Evolutionary conservation across 2,797 vertebrate species (phyloP), one percentile per base, ranked within the genome.

Genomic region (Discoglossus pictus): DNA sequence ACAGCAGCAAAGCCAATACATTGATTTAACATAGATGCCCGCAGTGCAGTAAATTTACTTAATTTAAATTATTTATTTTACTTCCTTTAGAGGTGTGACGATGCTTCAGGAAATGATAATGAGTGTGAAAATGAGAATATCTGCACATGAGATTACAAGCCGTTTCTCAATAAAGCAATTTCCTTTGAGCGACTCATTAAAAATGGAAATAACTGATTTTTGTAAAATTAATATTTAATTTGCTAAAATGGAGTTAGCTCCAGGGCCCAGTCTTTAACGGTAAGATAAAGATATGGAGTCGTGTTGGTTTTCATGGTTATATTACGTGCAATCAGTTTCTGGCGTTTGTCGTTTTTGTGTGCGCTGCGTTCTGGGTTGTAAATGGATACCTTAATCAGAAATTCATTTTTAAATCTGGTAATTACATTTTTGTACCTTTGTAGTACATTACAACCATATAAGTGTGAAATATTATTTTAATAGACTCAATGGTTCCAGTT

Each of bases 1-100:
- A 27, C 27, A 51, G 25, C 11, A 31, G 15, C 31, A 40, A 43
- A 44, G 18, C 15, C 39, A 4, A 54, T 46, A 55, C 25, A 53
- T 53, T 39, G 20, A 48, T 34, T 58, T 24, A 7, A 24, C 16
- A 67, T 27, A 67, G 13, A 51, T 51, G 13, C 44, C 31, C 20
- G 23, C 2, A 58, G 23, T 35, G 16, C n/a, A 42, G 42, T 51
- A 25, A 40, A 60, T 46, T 6, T 65, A 35, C 34, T 46, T 25
- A 23, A 46, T 16, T 51, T 13, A 51, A 46, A 46, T 36, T 1
- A 55, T 46, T 17, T 47, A 24, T 44, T 55, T 65, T 16, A 20
- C 15, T n/a, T 35, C 21, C 31, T 38, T 40, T 20, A 12, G 21
- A 58, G 43, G 43, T 48, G 43, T 40, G 43, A 50, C 34, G 39